These are phyloP conservation scores for Chionomys nivalis DNA, from an alignment of 2,113 vertebrate genomes.

Conservation along the genomic window DNA sequence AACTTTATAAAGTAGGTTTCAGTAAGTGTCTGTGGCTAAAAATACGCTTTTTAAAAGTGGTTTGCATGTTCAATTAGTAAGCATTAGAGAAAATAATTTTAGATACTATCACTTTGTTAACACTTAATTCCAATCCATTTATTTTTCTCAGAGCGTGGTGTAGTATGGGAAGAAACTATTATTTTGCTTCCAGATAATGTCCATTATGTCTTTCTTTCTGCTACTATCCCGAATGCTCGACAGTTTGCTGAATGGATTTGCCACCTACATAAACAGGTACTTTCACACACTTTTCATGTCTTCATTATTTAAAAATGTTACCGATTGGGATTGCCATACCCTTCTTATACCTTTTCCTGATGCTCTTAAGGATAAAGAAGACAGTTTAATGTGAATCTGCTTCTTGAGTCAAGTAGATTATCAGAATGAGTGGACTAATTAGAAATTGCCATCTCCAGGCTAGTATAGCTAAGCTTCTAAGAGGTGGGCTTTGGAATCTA, in stretches of 20 bases:
- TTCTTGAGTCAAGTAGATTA: neutral
- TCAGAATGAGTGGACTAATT: neutral
- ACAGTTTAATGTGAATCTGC: neutral
- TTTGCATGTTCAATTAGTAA: slow-evolving; percentile 2
- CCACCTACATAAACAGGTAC: slow-evolving; percentile 97
- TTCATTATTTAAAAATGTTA: neutral
- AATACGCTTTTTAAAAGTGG: neutral
- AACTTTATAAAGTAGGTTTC: neutral
- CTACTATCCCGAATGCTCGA: slow-evolving; percentile 97
- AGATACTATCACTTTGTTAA: neutral
- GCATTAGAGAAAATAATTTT: slow-evolving; percentile 23
- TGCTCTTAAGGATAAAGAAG: neutral
- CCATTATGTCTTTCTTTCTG: slow-evolving; percentile 98
- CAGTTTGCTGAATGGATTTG: slow-evolving; percentile 99
- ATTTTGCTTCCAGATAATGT: slow-evolving; percentile 99
- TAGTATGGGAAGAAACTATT: slow-evolving; percentile 99
- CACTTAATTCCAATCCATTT: neutral
- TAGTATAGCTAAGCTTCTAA: neutral
- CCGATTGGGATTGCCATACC: neutral
- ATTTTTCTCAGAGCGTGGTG: slow-evolving; percentile 92
- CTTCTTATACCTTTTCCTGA: neutral
- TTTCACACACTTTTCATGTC: neutral
- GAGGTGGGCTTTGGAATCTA: neutral
- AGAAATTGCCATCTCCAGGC: neutral
- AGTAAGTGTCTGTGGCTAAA: neutral